Conservation (phyloP, 2,888 invertebrate species). For the Cremastinae sp. region DNA sequence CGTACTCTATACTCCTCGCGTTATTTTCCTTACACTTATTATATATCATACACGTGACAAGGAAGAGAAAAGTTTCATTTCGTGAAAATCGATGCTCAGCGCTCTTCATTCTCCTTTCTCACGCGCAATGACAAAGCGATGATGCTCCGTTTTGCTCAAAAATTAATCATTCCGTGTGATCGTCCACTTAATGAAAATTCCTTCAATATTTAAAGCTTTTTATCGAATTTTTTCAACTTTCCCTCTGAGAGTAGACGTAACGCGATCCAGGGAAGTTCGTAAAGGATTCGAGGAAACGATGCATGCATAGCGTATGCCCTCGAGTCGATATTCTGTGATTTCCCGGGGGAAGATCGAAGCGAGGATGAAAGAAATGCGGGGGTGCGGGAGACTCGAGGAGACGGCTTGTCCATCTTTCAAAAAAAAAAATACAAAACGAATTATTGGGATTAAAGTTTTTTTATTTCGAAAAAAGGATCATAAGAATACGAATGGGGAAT, state of each 20-base stretch:
- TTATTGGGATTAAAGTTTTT: too few species aligned
- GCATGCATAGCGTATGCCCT: background rate
- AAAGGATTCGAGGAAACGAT: background rate
- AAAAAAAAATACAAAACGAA: too few species aligned
- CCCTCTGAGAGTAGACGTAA: background rate
- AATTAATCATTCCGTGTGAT: too few species aligned
- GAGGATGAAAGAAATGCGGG: background rate
- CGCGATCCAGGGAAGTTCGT: background rate
- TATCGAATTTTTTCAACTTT: too few species aligned
- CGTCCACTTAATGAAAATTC: too few species aligned
- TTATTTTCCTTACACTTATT: conserved; percentile 6
- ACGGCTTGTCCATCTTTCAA: background rate
- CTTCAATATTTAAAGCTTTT: too few species aligned
- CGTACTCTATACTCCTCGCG: background rate
- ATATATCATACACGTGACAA: background rate
- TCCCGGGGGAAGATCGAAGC: conserved; percentile 19
- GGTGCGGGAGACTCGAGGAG: background rate
- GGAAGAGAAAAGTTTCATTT: background rate
- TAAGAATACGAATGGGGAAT: too few species aligned
- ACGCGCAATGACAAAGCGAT: too few species aligned
- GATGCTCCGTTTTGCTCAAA: too few species aligned
- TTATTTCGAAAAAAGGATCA: too few species aligned
- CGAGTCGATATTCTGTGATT: conserved; percentile 23
- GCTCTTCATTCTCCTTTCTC: too few species aligned
- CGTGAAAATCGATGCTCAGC: background rate